A percentile compares a stretch with the other conserved stretches of the same genome.
Evolutionary conservation across 2,888 invertebrate species (phyloP).

Genomic region (Lycaena phlaeas): DNA sequence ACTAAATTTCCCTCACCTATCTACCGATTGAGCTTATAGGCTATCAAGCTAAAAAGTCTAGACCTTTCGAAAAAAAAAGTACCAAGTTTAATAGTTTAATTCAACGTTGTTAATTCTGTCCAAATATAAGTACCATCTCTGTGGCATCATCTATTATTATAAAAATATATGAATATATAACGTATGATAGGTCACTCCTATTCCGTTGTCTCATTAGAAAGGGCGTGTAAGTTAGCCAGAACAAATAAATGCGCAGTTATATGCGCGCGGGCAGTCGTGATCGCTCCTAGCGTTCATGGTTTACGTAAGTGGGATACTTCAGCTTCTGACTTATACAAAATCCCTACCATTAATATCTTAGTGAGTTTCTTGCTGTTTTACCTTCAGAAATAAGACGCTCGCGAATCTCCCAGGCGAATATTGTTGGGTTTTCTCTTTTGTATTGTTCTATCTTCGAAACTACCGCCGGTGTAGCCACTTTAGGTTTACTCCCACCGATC

Average conservation of each 20-base stretch:
- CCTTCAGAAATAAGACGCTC: conserved; percentile 97
- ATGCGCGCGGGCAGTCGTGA: conserved; percentile 35
- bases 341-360: conserved; percentile 21
- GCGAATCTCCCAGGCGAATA: conserved; percentile 99
- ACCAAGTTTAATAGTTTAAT: too few relatives aligned
- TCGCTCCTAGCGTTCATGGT: conserved; percentile 41
- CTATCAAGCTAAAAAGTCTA: too few relatives aligned
- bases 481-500: conserved; percentile 96
- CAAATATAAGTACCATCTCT: too few relatives aligned
- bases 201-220: conserved; percentile 15
- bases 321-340: conserved; percentile 24
- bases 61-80: too few relatives aligned
- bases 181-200: neutral
- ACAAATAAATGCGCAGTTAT: conserved; percentile 16
- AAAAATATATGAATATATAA: too few relatives aligned
- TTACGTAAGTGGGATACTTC: conserved; percentile 27
- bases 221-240: conserved; percentile 19
- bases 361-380: conserved; percentile 56
- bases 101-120: too few relatives aligned
- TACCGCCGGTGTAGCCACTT: conserved; percentile 97
- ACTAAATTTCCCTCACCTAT: too few relatives aligned
- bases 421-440: conserved; percentile 97
- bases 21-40: too few relatives aligned
- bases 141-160: too few relatives aligned
- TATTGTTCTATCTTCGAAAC: conserved; percentile 98